Evolutionary conservation across 2,797 vertebrate genomes (phyloP).

Genomic region (Champsocephalus gunnari): DNA sequence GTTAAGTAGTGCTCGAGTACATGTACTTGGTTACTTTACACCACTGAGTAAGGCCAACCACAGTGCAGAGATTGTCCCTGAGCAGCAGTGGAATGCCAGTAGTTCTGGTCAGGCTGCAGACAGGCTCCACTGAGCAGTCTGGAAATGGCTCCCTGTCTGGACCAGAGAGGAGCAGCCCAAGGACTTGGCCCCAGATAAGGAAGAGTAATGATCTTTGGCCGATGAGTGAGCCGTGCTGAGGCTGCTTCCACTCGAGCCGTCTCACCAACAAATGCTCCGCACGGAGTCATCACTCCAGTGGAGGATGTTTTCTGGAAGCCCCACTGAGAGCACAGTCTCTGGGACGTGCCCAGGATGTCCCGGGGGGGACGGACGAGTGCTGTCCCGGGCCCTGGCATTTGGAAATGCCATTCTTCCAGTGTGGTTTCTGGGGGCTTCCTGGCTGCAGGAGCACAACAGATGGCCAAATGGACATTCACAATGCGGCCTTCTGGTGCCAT

Average conservation of each 20-base stretch:
- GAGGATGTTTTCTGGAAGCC: constrained; percentile 63
- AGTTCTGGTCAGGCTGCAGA: constrained; percentile 45
- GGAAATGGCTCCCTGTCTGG: constrained; percentile 67
- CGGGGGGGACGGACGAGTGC: constrained; percentile 30
- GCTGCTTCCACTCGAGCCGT: constrained; percentile 61
- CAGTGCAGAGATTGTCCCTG: constrained; percentile 21
- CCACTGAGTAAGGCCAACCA: background rate
- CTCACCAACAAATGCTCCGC: constrained; percentile 68
- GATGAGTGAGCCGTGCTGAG: constrained; percentile 62
- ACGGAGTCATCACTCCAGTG: constrained; percentile 49
- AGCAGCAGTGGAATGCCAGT: constrained; percentile 54
- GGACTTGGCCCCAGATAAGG: constrained; percentile 69
- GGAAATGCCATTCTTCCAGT: constrained; percentile 67
- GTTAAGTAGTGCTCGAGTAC: too few relatives aligned
- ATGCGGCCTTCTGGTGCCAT: constrained; percentile 83
- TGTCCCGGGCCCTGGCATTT: constrained; percentile 69
- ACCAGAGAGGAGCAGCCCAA: constrained; percentile 52
- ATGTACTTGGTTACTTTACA: too few relatives aligned
- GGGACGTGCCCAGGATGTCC: constrained; percentile 58
- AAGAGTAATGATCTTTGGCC: constrained; percentile 76
- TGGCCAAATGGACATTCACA: constrained; percentile 85
- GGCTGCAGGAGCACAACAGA: constrained; percentile 77
- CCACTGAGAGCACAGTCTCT: constrained; percentile 55
- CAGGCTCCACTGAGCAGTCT: constrained; percentile 45
- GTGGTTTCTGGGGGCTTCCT: constrained; percentile 71